Conservation (phyloP, 2,113 vertebrate genomes). For the Sturnira hondurensis region DNA sequence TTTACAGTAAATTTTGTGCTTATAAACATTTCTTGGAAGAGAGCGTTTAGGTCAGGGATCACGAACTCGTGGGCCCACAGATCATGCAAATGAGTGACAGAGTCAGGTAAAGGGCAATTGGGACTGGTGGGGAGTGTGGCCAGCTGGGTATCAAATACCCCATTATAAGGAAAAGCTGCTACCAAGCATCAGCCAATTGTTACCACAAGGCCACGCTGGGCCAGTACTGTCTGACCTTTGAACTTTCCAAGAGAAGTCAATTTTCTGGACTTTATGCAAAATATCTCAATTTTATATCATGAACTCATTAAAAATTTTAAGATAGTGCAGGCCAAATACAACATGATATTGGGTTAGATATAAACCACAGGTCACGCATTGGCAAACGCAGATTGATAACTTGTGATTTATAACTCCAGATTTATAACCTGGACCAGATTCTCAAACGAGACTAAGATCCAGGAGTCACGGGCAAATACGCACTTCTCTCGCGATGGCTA, state of each 20-base stretch:
- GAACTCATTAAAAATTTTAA: not conserved
- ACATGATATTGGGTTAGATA: not conserved
- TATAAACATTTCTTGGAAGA: not conserved
- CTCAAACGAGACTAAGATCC: not conserved
- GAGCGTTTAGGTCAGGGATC: not conserved
- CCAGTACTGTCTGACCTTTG: not conserved
- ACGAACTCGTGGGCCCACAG: not conserved
- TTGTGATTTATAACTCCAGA: too few species aligned
- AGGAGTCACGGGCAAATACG: not conserved
- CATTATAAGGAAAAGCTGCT: not conserved
- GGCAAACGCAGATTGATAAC: not conserved
- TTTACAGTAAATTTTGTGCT: not conserved
- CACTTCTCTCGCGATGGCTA: not conserved
- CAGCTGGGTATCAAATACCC: not conserved
- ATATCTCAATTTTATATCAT: not conserved
- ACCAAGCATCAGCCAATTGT: not conserved
- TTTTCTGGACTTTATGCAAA: not conserved
- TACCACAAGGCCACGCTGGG: rapidly evolving
- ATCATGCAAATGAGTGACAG: not conserved
- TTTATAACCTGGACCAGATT: not conserved
- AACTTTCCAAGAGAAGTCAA: not conserved
- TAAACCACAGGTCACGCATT: not conserved
- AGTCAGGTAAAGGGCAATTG: not conserved
- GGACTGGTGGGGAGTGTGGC: not conserved
- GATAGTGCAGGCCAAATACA: too few species aligned